phyloP scores from a whole-genome alignment of 2,888 invertebrate species.

The Helleia helle region DNA sequence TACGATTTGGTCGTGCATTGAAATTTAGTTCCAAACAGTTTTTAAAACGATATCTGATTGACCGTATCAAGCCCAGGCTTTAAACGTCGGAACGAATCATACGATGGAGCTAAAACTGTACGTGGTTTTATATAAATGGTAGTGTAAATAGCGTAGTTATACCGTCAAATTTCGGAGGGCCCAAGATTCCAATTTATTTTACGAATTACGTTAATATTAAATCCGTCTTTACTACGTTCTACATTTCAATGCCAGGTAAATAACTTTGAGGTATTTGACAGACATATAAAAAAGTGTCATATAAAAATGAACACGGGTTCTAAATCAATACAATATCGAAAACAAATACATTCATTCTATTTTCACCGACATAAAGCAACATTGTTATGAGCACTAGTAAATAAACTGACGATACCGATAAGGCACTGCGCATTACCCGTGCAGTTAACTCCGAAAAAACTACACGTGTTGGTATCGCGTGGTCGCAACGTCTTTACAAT shows the following conservation, averaged over 20 bases:
- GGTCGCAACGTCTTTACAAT: not conserved
- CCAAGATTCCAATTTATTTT: too few species aligned
- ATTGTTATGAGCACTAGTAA: not conserved
- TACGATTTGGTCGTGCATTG: conserved; percentile 9
- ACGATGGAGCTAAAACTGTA: conserved; percentile 6
- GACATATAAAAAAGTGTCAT: too few species aligned
- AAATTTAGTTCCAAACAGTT: conserved; percentile 13
- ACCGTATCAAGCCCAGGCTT: conserved; percentile 14
- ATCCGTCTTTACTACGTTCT: too few species aligned
- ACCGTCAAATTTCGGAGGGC: not conserved
- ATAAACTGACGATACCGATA: conserved; percentile 4
- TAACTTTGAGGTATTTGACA: too few species aligned
- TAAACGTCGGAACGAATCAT: conserved; percentile 17
- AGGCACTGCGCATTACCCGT: conserved; percentile 1
- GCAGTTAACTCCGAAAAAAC: conserved; percentile 1
- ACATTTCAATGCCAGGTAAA: too few species aligned
- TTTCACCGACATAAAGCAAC: not conserved
- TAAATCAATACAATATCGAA: not conserved
- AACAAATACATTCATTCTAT: conserved; percentile 4
- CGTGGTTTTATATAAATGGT: conserved; percentile 8
- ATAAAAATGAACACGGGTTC: not conserved
- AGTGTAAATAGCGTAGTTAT: conserved; percentile 2
- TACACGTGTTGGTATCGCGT: not conserved
- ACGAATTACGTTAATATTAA: too few species aligned
- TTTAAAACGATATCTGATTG: conserved; percentile 14